phyloP scores from a whole-genome alignment of 2,797 vertebrate species.

The Presbytis comata region DNA sequence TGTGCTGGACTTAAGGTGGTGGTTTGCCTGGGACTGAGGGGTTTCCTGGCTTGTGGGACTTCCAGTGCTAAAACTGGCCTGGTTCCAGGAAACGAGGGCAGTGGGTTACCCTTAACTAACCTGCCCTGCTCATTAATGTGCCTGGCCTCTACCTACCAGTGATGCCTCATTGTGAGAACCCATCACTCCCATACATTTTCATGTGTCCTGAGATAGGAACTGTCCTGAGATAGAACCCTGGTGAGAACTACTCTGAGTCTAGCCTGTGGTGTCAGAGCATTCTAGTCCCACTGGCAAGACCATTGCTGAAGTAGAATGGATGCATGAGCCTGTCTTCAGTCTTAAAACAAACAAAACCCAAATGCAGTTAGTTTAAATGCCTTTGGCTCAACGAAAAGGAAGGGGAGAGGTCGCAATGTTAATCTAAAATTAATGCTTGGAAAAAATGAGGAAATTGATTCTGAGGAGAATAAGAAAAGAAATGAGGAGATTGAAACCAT shows the following conservation, averaged over 20 bases:
- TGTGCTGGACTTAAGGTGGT: not conserved
- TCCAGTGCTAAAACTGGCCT: not conserved
- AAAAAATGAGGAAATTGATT: not conserved
- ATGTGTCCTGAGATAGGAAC: not conserved
- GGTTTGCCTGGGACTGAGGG: not conserved
- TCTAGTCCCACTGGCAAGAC: not conserved
- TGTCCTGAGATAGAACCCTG: too few species aligned
- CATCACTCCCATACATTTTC: not conserved
- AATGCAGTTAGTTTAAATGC: not conserved
- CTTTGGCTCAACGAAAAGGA: not conserved
- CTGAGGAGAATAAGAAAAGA: too few species aligned
- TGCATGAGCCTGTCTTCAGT: not conserved
- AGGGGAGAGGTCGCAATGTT: not conserved
- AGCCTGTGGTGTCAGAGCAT: fast-evolving
- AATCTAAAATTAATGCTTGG: not conserved
- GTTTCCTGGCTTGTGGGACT: not conserved
- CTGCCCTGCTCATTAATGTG: not conserved
- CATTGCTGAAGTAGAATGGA: not conserved
- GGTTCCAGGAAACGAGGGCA: not conserved
- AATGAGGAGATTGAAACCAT: too few species aligned
- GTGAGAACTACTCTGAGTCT: not conserved
- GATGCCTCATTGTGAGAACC: not conserved
- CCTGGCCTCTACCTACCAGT: not conserved
- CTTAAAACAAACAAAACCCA: not conserved
- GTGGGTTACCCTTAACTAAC: not conserved